A percentile compares a stretch with the other conserved stretches of the same genome.
These are phyloP conservation scores for Panulirus ornatus DNA, from an alignment of 1,140 invertebrate genomes.

Conservation along the genomic window DNA sequence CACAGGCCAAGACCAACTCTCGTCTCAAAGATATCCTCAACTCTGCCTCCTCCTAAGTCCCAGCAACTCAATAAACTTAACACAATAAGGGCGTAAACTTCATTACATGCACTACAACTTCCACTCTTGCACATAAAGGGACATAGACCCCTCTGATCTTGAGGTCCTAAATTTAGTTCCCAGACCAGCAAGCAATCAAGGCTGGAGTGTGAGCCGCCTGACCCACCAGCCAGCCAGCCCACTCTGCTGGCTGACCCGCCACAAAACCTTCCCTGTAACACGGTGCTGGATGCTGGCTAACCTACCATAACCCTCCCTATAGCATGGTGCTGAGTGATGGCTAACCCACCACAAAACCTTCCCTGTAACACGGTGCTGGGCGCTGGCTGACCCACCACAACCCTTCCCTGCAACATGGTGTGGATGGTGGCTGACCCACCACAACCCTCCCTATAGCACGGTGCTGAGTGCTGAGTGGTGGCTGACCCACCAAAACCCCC, in stretches of 20 bases:
- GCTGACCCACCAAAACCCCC: too few relatives aligned
- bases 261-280: too few relatives aligned
- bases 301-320: too few relatives aligned
- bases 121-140: not conserved
- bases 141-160: not conserved
- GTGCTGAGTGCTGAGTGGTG: too few relatives aligned
- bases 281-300: too few relatives aligned
- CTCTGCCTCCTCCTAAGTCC: not conserved
- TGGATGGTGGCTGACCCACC: not conserved
- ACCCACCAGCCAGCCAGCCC: not conserved
- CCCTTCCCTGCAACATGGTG: too few relatives aligned
- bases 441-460: too few relatives aligned
- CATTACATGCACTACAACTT: not conserved
- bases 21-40: not conserved
- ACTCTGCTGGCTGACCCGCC: not conserved
- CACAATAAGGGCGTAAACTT: not conserved
- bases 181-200: not conserved
- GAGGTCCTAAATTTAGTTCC: constrained; percentile 11
- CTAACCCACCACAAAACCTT: not conserved
- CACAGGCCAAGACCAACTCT: not conserved
- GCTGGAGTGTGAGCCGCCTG: not conserved
- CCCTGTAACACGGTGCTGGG: too few relatives aligned
- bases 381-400: too few relatives aligned
- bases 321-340: too few relatives aligned
- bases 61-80: not conserved